These are phyloP conservation scores for Meandrusa payeni DNA, from an alignment of 2,888 invertebrate species.

Conservation along the genomic window DNA sequence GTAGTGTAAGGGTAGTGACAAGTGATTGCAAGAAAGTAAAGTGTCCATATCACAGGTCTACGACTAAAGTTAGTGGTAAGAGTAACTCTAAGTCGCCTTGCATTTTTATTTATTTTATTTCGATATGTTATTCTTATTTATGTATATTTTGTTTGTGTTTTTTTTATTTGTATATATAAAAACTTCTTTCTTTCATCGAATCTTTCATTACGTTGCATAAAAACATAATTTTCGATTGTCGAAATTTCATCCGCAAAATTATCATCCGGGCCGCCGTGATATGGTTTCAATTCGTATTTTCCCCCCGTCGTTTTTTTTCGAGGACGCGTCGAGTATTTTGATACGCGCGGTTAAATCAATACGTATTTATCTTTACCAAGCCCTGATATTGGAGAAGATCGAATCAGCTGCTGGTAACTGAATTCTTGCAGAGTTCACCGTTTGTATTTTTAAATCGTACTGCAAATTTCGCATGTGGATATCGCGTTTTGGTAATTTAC, in stretches of 20 bases:
- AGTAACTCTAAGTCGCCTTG: no score
- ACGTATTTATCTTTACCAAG: conserved; percentile 5
- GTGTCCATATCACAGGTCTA: no score
- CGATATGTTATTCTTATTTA: no score
- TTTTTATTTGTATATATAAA: no score
- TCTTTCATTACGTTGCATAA: no score
- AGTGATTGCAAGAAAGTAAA: no score
- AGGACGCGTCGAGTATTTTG: conserved; percentile 2
- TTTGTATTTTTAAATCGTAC: conserved; percentile 10
- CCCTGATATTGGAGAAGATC: conserved; percentile 12
- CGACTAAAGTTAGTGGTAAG: no score
- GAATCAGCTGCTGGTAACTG: neutral
- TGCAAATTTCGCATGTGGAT: neutral
- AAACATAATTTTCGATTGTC: conserved; percentile 51
- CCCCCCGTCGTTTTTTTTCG: neutral
- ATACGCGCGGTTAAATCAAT: conserved; percentile 5
- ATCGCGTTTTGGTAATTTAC: conserved; percentile 10
- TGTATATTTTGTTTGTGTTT: no score
- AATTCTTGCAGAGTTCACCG: neutral
- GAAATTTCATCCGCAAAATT: neutral
- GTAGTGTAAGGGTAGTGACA: no score
- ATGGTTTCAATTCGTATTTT: neutral
- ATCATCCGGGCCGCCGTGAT: conserved; percentile 6
- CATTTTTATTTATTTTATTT: no score
- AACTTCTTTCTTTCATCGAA: no score